Evolutionary conservation across 2,113 vertebrate species (phyloP).

Genomic region (Leptosomus discolor): DNA sequence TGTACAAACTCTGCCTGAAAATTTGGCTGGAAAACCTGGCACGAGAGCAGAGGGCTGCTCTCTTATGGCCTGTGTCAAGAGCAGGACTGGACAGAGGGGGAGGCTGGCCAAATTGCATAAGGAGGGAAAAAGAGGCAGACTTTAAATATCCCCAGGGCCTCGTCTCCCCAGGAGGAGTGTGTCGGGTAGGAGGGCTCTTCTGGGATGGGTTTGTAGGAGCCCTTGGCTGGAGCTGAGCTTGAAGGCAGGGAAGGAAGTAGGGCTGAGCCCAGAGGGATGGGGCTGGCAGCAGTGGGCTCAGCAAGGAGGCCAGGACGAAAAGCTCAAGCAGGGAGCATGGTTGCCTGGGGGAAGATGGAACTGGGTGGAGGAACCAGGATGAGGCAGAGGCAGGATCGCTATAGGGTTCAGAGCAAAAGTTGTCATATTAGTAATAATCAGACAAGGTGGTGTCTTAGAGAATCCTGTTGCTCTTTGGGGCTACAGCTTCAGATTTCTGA

Average conservation of each 20-base stretch:
- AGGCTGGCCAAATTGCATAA: accelerated
- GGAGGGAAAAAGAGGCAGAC: background rate
- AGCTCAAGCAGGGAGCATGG: too few species aligned
- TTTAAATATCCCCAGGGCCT: background rate
- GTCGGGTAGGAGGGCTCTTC: background rate
- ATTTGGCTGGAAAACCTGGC: background rate
- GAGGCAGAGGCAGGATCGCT: background rate
- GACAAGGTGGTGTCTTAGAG: background rate
- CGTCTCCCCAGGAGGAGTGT: background rate
- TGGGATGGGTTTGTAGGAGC: background rate
- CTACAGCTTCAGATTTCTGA: background rate
- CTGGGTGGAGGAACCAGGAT: background rate
- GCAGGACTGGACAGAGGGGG: background rate
- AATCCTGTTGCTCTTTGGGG: background rate
- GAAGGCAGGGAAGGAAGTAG: background rate
- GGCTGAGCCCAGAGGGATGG: background rate
- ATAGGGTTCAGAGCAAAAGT: background rate
- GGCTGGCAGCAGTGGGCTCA: background rate
- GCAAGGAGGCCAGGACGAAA: background rate
- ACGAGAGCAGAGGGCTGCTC: background rate
- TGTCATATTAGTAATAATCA: background rate
- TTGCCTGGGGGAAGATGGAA: background rate
- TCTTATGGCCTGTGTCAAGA: background rate
- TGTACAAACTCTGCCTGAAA: background rate
- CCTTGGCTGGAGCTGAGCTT: background rate